Evolutionary conservation across 2,888 invertebrate species (phyloP).

Genomic region (Drosophila aldrichi): DNA sequence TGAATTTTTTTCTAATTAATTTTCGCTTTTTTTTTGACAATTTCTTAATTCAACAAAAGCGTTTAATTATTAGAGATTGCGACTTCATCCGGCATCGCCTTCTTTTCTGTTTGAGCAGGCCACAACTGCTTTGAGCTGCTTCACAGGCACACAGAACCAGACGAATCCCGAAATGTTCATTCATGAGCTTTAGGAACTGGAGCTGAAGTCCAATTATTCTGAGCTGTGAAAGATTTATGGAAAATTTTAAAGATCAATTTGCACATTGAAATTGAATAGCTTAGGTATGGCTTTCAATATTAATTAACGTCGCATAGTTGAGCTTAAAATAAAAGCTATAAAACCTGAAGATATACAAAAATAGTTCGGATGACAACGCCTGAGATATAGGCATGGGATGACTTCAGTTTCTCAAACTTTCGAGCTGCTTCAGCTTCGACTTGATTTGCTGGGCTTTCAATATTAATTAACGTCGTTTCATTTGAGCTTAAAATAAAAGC

Average conservation of each 20-base stretch:
- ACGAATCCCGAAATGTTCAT: slow-evolving; percentile 56
- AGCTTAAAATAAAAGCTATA: not conserved
- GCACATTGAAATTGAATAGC: slow-evolving; percentile 37
- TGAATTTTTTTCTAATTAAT: not conserved
- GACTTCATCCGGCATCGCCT: slow-evolving; percentile 34
- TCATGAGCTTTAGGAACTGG: slow-evolving; percentile 33
- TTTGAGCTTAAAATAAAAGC: too few relatives aligned
- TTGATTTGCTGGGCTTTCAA: too few relatives aligned
- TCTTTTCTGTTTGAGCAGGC: slow-evolving; percentile 6
- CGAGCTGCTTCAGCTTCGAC: too few relatives aligned
- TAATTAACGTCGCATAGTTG: not conserved
- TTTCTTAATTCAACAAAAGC: not conserved
- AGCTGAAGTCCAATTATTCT: not conserved
- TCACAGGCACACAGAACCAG: slow-evolving; percentile 57
- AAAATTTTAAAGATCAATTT: slow-evolving; percentile 59
- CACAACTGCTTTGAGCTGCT: slow-evolving; percentile 72
- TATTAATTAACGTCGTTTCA: too few relatives aligned
- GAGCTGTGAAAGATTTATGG: slow-evolving; percentile 49
- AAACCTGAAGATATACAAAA: not conserved
- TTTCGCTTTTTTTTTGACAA: not conserved
- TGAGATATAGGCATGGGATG: not conserved
- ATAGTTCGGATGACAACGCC: not conserved
- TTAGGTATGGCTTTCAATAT: not conserved
- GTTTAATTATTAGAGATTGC: slow-evolving; percentile 4
- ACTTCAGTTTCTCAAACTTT: too few relatives aligned